Evolutionary conservation across 2,113 vertebrate genomes (phyloP), one percentile per base, ranked within the genome.

Genomic region (Chaetodon trifascialis): DNA sequence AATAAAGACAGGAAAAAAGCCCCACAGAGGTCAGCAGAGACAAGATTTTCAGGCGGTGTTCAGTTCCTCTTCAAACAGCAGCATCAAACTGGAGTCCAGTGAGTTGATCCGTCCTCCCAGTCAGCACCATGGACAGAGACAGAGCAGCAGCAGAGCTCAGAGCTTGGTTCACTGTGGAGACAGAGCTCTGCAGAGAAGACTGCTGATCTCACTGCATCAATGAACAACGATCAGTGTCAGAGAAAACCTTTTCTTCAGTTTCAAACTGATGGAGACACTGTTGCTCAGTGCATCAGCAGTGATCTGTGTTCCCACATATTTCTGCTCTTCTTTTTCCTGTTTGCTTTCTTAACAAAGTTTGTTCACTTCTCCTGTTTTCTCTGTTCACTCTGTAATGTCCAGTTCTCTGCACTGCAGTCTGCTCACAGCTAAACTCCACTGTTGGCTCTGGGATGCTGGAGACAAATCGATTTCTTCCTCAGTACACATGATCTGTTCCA

Each of bases 51-150:
- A 21, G 34, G 34, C 4, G 59, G 34, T 19, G 25, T 62, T 25
- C 0, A 25, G 59, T 14, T 64, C 0, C 55, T 30, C 14, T 62
- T 63, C 5, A 16, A 79, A 34, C 36, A 44, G 0, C n/a, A 15
- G 30, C 8, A 1, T 34, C 11, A 56, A 34, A 21, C 15, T 16
- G 5, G 62, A 65, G 47, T 25, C 9, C 34, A 54, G 58, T 40
- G 58, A 51, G 73, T 8, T 11, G 60, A 42, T 30, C 36, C 14
- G 7, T 65, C 62, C 51, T 46, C 51, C 11, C 62, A 36, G 47
- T 65, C 79, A 82, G 79, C 21, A 66, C 60, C 78, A 73, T 47
- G 78, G 78, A 86, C 54, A 86, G 78, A 59, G 73, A 54, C 67
- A 67, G 51, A 47, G 65, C 58, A 68, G 55, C 55, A 62, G 56